Conservation (phyloP, 2,113 vertebrate species). For the Lagenorhynchus albirostris region DNA sequence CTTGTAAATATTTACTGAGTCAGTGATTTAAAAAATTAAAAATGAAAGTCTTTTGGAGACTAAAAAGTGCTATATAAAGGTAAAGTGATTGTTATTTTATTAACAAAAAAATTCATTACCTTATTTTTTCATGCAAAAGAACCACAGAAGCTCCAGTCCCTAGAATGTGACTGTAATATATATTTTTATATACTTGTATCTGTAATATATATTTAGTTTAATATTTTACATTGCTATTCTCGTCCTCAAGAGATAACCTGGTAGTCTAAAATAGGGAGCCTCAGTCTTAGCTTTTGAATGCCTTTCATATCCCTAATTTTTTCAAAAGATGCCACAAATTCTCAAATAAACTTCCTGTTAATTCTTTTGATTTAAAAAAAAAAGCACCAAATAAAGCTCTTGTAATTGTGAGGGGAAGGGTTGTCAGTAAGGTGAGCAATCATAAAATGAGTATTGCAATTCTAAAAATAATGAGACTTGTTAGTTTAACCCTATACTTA, state of each 20-base stretch:
- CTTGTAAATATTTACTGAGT: neutral
- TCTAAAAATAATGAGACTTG: neutral
- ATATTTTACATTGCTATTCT: neutral
- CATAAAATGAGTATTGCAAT: neutral
- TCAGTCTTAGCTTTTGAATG: neutral
- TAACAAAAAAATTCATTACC: neutral
- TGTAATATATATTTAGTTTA: neutral
- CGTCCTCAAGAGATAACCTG: neutral
- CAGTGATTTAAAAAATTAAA: neutral
- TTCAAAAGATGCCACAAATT: neutral
- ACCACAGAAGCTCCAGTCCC: neutral
- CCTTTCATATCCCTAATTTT: neutral
- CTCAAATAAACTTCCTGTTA: neutral
- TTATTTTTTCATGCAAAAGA: neutral
- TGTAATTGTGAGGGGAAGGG: neutral
- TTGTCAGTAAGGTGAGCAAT: neutral
- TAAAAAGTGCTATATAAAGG: neutral
- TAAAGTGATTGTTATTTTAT: constrained; percentile 3
- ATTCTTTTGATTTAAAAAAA: neutral
- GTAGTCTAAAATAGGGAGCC: neutral
- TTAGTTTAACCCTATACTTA: neutral
- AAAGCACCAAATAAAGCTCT: neutral
- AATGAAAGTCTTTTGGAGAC: neutral
- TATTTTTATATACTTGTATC: neutral
- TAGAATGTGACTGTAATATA: neutral